These are phyloP conservation scores for Sthenelais limicola DNA, from an alignment of 2,888 invertebrate species.

Conservation along the genomic window DNA sequence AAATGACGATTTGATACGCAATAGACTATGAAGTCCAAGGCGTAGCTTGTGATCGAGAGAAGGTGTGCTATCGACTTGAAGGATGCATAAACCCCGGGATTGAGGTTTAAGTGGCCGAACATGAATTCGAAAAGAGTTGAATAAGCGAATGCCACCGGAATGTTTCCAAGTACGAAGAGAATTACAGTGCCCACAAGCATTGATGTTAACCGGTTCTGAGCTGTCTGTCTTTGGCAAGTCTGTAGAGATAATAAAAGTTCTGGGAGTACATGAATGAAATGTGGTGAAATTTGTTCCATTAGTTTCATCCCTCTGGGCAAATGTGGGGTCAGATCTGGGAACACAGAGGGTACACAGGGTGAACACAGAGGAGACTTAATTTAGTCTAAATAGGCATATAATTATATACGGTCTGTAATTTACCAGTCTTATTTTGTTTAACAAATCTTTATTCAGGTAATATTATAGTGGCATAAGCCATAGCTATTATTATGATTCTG, in stretches of 20 bases:
- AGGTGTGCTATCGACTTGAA: constrained; percentile 28
- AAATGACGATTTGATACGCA: constrained; percentile 37
- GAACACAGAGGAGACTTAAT: too few species aligned
- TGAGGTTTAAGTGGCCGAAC: constrained; percentile 10
- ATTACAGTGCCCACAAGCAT: constrained; percentile 45
- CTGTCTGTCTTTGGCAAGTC: constrained; percentile 14
- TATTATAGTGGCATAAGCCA: too few species aligned
- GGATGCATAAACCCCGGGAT: not conserved
- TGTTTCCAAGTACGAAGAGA: constrained; percentile 39
- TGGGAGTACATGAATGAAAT: too few species aligned
- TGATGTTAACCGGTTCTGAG: constrained; percentile 31
- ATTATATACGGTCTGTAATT: too few species aligned
- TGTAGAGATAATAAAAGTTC: not conserved
- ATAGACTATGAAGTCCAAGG: constrained; percentile 44
- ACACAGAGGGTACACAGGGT: too few species aligned
- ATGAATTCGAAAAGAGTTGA: constrained; percentile 31
- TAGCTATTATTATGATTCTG: too few species aligned
- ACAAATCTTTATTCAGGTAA: too few species aligned
- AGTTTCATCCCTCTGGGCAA: too few species aligned
- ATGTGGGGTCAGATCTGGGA: too few species aligned
- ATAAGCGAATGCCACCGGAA: constrained; percentile 43
- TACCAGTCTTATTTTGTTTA: too few species aligned
- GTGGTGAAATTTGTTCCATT: too few species aligned
- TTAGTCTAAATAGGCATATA: too few species aligned
- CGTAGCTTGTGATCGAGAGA: constrained; percentile 35